A percentile compares a stretch with the other conserved stretches of the same genome.
Conservation (phyloP, 2,888 invertebrate species). For the Rhagophthalmus giganteus region DNA sequence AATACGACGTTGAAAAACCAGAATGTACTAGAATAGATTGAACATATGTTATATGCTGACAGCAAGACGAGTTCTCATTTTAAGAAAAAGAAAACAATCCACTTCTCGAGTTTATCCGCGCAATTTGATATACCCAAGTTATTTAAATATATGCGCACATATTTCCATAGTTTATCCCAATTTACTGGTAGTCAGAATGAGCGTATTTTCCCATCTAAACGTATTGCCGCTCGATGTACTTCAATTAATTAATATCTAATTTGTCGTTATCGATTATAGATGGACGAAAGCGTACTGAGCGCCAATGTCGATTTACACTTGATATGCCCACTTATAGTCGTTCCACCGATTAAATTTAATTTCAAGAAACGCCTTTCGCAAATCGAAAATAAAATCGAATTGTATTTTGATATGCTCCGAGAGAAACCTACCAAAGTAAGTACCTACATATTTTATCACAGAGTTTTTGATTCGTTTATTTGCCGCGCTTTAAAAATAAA, state of each 20-base stretch:
- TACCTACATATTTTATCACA: too few relatives aligned
- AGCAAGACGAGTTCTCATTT: conserved; percentile 22
- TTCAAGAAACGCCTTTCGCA: conserved; percentile 72
- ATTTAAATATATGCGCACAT: conserved; percentile 48
- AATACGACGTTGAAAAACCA: too few relatives aligned
- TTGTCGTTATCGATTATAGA: conserved; percentile 48
- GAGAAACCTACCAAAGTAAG: conserved; percentile 43
- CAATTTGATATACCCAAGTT: conserved; percentile 42
- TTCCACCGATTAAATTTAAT: conserved; percentile 67
- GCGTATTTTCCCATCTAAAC: background rate
- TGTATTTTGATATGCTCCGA: conserved; percentile 59
- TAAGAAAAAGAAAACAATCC: conserved; percentile 39
- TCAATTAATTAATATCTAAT: conserved; percentile 1
- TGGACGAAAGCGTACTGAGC: conserved; percentile 68
- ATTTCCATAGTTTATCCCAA: conserved; percentile 43
- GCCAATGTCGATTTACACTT: conserved; percentile 54
- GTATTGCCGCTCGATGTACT: background rate
- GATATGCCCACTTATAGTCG: conserved; percentile 64
- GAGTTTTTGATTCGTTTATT: too few relatives aligned
- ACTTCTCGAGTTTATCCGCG: conserved; percentile 38
- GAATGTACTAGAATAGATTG: background rate
- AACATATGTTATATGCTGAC: conserved; percentile 16
- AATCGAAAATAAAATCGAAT: conserved; percentile 65
- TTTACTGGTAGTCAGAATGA: conserved; percentile 18
- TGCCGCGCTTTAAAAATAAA: too few relatives aligned